Percentiles rank a stretch among this genome's conserved stretches.
Evolutionary conservation across 2,888 invertebrate species (phyloP).

Genomic region (Julus scanicus): DNA sequence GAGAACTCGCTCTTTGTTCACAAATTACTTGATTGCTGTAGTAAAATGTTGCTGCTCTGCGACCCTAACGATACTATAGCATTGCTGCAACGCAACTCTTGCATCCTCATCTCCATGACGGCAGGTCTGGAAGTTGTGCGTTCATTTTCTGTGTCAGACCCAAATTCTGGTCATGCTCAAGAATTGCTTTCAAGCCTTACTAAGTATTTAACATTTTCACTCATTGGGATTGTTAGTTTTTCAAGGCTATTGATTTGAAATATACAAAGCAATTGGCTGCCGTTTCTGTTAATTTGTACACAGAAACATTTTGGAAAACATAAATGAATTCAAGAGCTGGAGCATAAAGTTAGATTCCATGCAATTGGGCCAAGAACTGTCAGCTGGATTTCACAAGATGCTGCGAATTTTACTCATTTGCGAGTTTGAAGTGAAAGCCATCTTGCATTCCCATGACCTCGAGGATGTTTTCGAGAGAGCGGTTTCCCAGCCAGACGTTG

Average conservation of each 20-base stretch:
- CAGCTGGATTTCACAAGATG: neutral
- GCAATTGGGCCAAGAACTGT: neutral
- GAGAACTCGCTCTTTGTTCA: neutral
- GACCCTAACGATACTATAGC: neutral
- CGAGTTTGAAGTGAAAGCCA: constrained; percentile 46
- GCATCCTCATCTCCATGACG: neutral
- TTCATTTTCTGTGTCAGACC: neutral
- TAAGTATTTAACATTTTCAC: neutral
- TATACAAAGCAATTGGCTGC: neutral
- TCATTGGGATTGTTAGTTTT: neutral
- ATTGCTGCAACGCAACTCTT: neutral
- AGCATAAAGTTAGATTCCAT: neutral
- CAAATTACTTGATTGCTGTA: neutral
- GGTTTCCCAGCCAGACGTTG: neutral
- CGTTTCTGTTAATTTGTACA: neutral
- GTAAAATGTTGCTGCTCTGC: neutral
- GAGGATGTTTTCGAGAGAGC: neutral
- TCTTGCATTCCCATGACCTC: neutral
- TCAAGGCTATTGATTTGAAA: neutral
- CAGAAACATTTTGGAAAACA: constrained; percentile 17
- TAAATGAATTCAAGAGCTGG: neutral
- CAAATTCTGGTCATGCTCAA: too few relatives aligned
- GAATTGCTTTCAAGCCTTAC: too few relatives aligned
- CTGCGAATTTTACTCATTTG: neutral
- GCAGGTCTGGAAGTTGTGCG: neutral